These are phyloP conservation scores for Phoebastria nigripes DNA, from an alignment of 2,797 vertebrate species.

Conservation along the genomic window DNA sequence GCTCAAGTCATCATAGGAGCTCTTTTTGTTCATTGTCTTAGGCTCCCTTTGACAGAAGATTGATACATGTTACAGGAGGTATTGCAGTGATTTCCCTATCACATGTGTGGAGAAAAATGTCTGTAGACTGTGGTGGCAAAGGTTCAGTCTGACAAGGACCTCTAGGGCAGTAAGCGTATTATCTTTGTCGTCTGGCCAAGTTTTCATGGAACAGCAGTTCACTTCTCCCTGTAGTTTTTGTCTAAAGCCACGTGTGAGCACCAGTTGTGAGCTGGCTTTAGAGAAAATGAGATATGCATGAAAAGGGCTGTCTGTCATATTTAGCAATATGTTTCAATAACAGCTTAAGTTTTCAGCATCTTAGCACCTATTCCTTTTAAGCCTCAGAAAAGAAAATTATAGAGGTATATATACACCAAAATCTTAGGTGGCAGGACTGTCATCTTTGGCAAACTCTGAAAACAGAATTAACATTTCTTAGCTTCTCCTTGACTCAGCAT, in stretches of 20 bases:
- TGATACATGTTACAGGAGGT: background rate
- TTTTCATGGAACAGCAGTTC: background rate
- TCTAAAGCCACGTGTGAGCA: background rate
- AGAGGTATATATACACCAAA: background rate
- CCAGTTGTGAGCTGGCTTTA: background rate
- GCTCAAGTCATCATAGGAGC: background rate
- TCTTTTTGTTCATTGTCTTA: constrained; percentile 35
- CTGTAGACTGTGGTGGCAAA: constrained; percentile 8
- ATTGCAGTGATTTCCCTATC: constrained; percentile 2
- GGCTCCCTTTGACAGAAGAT: background rate
- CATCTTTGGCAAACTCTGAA: background rate
- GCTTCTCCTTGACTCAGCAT: background rate
- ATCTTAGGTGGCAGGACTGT: background rate
- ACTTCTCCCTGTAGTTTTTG: constrained; percentile 5
- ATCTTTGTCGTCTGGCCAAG: constrained; percentile 19
- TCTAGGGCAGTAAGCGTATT: constrained; percentile 13
- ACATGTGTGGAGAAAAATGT: background rate
- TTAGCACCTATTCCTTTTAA: background rate
- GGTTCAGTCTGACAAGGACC: background rate
- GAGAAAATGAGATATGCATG: background rate
- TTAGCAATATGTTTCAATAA: background rate
- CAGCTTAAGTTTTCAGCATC: background rate
- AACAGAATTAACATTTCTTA: background rate
- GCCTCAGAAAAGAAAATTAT: background rate
- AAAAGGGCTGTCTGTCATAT: background rate